Base-by-base conservation (phyloP, 1,140 invertebrate genomes). In the Dreissena rostriformis region DNA sequence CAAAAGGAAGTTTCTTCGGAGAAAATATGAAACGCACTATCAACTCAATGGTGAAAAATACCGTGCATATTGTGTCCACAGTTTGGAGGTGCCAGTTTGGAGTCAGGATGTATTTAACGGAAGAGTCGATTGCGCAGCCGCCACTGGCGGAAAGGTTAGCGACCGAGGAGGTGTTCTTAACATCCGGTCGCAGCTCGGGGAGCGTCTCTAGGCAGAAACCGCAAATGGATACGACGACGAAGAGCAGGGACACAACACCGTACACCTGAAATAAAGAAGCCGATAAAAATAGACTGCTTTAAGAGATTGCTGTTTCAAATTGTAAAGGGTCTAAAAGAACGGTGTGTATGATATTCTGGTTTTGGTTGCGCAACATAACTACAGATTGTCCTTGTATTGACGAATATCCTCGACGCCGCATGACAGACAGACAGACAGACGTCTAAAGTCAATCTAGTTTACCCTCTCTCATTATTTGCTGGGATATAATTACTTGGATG, bases 201-300 rank as follows among this genome's bases (percentile, higher is more conserved):
- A 98, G 96, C 0, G 97, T 98, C 94, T 99, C 98, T 91, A 98
- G 94, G 93, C 97, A 98, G 94, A 98, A 99, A 65, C 97, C 97
- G 65, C 98, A 94, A 84, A 98, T 97, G 84, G 97, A 98, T 52
- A 97, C 95, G 92, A 97, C 96, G 91, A 98, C 98, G 95, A 98
- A 98, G 93, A 98, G 97, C 66, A 98, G 96, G 0, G 97, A 98
- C 86, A 96, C 95, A 65, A 96, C 95, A 68, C 97, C 97, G 92
- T 98, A 96, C 89, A 97, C 95, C 96, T 95, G 88, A 24, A 90
- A 88, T 49, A 52, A 70, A 86, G 81, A 83, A 57, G 22, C 39
- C 1, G n/a, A 63, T 12, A 6, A 55, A 61, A 39, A 39, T 2
- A 39, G 39, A 39, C 39, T 5, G 39, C n/a, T 39, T 39, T 39